Evolutionary conservation across 2,113 vertebrate genomes (phyloP), one percentile per base, ranked within the genome.

Genomic region (Maccullochella peelii): DNA sequence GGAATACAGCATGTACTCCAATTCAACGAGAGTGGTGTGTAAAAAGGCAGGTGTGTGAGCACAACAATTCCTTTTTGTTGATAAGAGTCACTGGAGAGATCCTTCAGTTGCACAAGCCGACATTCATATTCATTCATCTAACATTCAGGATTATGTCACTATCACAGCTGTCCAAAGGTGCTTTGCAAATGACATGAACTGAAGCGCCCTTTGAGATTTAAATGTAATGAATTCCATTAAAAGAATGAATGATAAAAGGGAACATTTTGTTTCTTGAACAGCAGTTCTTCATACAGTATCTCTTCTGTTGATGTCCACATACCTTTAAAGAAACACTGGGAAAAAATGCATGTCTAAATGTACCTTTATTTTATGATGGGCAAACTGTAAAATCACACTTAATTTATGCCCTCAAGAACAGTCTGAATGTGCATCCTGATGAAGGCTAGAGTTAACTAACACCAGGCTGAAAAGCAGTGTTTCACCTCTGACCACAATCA

Each of bases 41-140:
- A 8, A 38, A 71, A 40, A 25, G 5, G 11, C 49, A 44, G 44
- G 6, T 44, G 12, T 62, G n/a, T 67, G 50, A 63, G n/a, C 11
- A 62, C 27, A 44, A 30, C 2, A 16, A n/a, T 30, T 52, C 18
- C 3, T 33, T 55, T 33, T 54, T 25, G 40, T 49, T 44, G 40
- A 44, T 47, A 68, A 57, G 57, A 44, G 40, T n/a, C 6, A 52
- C 50, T 40, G 14, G 5, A 20, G 20, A 42, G 71, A 20, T 14
- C 8, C 52, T 42, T 61, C 7, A 47, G 30, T 21, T 66, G 42
- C 14, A 5, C 57, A 38, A 44, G 15, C 5, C 14, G 58, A 30
- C 33, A 10, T 68, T 67, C 25, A 38, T 50, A 21, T 75, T 74
- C 30, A 58, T 61, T 52, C 30, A 65, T 50, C 21, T 25, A 65